A percentile compares a stretch with the other conserved stretches of the same genome.
These are phyloP conservation scores for Setophaga kirtlandii DNA, from an alignment of 2,113 vertebrate genomes.

Conservation along the genomic window DNA sequence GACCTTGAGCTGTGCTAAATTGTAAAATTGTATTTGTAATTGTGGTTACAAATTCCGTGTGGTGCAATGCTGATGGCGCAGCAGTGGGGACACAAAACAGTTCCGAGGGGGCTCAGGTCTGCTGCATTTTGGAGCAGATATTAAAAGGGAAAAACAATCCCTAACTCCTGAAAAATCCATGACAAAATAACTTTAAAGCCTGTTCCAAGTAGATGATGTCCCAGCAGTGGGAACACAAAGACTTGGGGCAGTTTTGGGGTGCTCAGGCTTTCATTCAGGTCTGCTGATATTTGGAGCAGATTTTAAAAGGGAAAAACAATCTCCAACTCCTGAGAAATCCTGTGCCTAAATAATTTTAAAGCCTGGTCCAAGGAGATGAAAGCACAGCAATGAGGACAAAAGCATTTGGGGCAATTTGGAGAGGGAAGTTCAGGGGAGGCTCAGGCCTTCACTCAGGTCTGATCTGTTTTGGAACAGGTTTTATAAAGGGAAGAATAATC, in stretches of 20 bases:
- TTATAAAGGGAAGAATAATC: too few species aligned
- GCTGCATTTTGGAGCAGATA: not conserved
- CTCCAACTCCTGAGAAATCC: not conserved
- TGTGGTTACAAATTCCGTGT: not conserved
- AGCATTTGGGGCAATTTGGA: too few species aligned
- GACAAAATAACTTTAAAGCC: not conserved
- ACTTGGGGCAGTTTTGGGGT: too few species aligned
- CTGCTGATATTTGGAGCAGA: too few species aligned
- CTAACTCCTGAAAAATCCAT: not conserved
- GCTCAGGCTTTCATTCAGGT: not conserved
- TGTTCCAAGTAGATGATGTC: too few species aligned
- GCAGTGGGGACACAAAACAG: not conserved
- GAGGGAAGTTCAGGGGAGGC: too few species aligned
- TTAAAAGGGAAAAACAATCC: not conserved
- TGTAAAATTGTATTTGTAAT: not conserved
- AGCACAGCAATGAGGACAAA: not conserved
- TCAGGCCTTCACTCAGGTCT: too few species aligned
- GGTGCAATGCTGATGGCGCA: not conserved
- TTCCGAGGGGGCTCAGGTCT: not conserved
- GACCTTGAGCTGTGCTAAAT: not conserved
- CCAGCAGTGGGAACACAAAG: too few species aligned
- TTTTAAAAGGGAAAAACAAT: not conserved
- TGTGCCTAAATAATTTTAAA: accelerated
- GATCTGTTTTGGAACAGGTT: too few species aligned
- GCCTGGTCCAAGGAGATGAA: not conserved